These are phyloP conservation scores for Incurvaria masculella DNA, from an alignment of 2,888 invertebrate species.

Conservation along the genomic window DNA sequence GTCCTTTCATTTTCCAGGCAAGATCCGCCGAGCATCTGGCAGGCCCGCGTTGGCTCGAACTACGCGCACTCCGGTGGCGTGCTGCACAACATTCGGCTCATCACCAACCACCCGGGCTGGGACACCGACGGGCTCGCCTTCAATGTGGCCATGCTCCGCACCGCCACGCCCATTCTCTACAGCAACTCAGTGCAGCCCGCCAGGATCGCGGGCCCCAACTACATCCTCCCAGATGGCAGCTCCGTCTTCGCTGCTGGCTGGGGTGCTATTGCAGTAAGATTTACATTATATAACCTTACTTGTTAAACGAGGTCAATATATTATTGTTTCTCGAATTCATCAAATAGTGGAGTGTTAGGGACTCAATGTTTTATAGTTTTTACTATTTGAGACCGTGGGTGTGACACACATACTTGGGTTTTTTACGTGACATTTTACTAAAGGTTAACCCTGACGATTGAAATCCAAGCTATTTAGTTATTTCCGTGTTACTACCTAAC, in stretches of 20 bases:
- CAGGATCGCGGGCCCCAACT: conserved; percentile 24
- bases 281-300: neutral
- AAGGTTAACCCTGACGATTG: too few relatives aligned
- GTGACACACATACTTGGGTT: too few relatives aligned
- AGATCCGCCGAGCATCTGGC: conserved; percentile 21
- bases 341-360: too few relatives aligned
- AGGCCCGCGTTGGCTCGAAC: conserved; percentile 26
- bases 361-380: too few relatives aligned
- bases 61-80: conserved; percentile 25
- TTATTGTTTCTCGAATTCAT: too few relatives aligned
- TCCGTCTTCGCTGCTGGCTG: conserved; percentile 37
- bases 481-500: too few relatives aligned
- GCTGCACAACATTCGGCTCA: conserved; percentile 15
- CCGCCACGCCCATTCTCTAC: conserved; percentile 19
- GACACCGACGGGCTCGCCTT: conserved; percentile 19
- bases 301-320: neutral
- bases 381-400: too few relatives aligned
- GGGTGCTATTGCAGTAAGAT: conserved; percentile 29
- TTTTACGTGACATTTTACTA: too few relatives aligned
- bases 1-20: conserved; percentile 9
- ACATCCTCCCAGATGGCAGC: conserved; percentile 25
- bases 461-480: too few relatives aligned
- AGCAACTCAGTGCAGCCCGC: conserved; percentile 19
- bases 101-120: conserved; percentile 28
- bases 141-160: conserved; percentile 31